Evolutionary conservation across 1,140 invertebrate species (phyloP).

Genomic region (Bombus pascuorum): DNA sequence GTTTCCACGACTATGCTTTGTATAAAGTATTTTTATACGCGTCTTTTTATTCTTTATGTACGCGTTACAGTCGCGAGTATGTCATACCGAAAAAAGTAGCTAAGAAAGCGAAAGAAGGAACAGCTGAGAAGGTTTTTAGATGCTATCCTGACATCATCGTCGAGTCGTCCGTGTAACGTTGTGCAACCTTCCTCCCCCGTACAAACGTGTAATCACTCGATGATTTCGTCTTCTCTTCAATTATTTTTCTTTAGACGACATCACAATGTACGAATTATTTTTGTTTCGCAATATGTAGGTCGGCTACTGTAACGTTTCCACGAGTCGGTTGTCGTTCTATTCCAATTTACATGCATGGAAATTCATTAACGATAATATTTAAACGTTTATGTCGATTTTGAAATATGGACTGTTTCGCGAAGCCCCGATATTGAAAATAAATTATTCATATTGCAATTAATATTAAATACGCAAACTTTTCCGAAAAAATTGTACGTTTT

Average conservation of each 20-base stretch:
- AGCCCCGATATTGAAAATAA: no score
- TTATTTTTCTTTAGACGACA: background rate
- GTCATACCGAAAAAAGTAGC: background rate
- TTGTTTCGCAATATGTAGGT: background rate
- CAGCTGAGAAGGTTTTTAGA: background rate
- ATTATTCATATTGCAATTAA: no score
- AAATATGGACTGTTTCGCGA: no score
- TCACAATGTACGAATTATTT: background rate
- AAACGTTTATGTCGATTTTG: no score
- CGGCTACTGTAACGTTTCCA: background rate
- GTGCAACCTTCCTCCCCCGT: conserved; percentile 10
- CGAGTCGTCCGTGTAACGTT: background rate
- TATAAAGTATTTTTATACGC: background rate
- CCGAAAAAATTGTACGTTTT: no score
- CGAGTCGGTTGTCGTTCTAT: background rate
- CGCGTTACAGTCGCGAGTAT: background rate
- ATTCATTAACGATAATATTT: no score
- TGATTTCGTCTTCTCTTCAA: background rate
- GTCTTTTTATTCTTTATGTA: background rate
- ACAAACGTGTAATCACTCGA: conserved; percentile 4
- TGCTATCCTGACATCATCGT: conserved; percentile 10
- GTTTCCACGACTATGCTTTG: background rate
- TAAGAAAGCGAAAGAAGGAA: background rate
- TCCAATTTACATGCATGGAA: background rate
- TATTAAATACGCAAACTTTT: no score